Base-by-base conservation (phyloP, 1,140 invertebrate species). In the Hylaeus anthracinus region DNA sequence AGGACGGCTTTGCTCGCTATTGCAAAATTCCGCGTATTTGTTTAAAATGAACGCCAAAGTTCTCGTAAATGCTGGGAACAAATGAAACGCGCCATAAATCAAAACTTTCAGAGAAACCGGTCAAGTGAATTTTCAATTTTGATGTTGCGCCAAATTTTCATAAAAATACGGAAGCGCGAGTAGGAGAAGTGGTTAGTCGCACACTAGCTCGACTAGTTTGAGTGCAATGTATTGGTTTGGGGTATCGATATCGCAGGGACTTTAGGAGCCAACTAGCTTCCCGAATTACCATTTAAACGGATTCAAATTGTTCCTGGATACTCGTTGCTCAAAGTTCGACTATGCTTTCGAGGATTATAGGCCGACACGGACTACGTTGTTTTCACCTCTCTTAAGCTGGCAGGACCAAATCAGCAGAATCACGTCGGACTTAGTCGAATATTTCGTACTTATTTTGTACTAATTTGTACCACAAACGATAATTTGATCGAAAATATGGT, bases 261-360 rank as follows among this genome's bases (percentile, higher is more conserved):
- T 76, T 67, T 72, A 72, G 72, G 58, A 77, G 79, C 72, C 78
- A 85, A 85, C 84, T 81, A 81, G 83, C 73, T 88, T 86, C 88
- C 77, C 77, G 85, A 91, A 90, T 90, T 90, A 91, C 86, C 87
- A 88, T 91, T 91, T 91, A 90, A 91, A 91, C 88, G 87, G 89
- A 91, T 91, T 89, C 88, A 74, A 88, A 89, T 90, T 88, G 89
- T 90, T 87, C 86, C 82, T 51, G 70, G 48, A 39, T 72, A 60
- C 45, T 43, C 78, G 72, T 85, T 76, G 72, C 76, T 85, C 84
- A 82, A 86, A 79, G 65, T 48, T 75, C 75, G 78, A 86, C 83
- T 85, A 69, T 89, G 84, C 88, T 90, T 79, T 74, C 81, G 64
- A 76, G 83, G 90, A 91, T 91, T 90, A 91, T 89, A 86, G 87